These are phyloP conservation scores for Alexandromys oeconomus DNA, from an alignment of 2,797 vertebrate species.

Conservation along the genomic window DNA sequence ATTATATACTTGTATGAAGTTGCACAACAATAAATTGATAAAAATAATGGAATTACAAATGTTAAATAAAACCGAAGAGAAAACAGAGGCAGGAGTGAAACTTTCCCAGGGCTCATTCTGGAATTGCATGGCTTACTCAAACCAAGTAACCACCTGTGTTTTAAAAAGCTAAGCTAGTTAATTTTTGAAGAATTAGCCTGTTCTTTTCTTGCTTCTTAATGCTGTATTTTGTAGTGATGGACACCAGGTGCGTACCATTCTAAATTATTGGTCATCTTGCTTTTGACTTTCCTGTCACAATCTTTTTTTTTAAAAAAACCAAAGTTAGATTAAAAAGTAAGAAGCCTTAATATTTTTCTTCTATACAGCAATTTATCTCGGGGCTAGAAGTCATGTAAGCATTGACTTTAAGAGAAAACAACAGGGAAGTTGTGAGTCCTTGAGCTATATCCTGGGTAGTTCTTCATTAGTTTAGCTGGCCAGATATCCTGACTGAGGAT, in stretches of 20 bases:
- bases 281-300: not conserved
- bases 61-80: not conserved
- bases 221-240: not conserved
- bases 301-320: not conserved
- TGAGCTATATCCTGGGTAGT: not conserved
- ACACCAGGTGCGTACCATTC: not conserved
- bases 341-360: not conserved
- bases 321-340: not conserved
- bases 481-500: not conserved
- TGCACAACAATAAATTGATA: not conserved
- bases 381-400: not conserved
- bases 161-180: not conserved
- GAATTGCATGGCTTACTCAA: not conserved
- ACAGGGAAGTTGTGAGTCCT: not conserved
- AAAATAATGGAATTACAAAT: not conserved
- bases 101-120: not conserved
- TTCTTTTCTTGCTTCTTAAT: not conserved
- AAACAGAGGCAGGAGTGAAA: not conserved
- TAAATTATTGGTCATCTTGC: not conserved
- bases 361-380: not conserved
- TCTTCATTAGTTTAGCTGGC: not conserved
- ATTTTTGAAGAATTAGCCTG: not conserved
- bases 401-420: not conserved
- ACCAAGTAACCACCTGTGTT: not conserved
- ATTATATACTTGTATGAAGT: not conserved